Evolutionary conservation across 2,113 vertebrate species (phyloP), one percentile per base, ranked within the genome.

Genomic region (Microtus oregoni): DNA sequence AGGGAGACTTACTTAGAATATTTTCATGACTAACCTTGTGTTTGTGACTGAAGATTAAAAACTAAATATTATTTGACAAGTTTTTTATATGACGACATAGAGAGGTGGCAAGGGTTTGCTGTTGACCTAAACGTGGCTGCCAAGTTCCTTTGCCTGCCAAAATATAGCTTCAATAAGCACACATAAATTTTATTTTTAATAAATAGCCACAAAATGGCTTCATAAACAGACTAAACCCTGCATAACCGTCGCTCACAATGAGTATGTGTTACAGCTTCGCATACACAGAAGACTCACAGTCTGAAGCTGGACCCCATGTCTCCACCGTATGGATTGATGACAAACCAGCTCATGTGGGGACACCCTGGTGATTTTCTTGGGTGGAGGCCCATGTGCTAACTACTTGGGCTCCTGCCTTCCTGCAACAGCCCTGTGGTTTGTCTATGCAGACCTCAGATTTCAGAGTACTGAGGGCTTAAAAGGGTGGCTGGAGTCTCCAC

Each of bases 141-240:
- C 98, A 98, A 93, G 95, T 95, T 98, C 97, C 90, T 97, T 88
- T 94, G 97, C 97, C 96, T 98, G 98, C 98, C 98, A 98, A 98
- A 98, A 98, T 98, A 98, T 98, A 98, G 97, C 97, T 98, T 97
- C 98, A 98, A 98, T 98, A 99, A 97, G 98, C 98, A 97, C 98
- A 98, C 97, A 98, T 98, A 98, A 98, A 98, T 98, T 98, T 98
- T 98, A 98, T 98, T 98, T 99, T 99, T 98, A 98, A 99, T 98
- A 99, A 99, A 99, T 98, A 98, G 98, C 98, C 98, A 97, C 98
- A 98, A 98, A 98, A 98, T 81, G 77, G 97, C 97, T 98, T 97
- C 97, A 98, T 97, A 99, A 98, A 98, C 98, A 99, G 97, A 98
- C 97, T 97, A 97, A 98, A 98, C 98, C 98, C 98, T 98, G 97